Base-by-base conservation (phyloP, 2,113 vertebrate species). In the Melanotaenia duboulayi region DNA sequence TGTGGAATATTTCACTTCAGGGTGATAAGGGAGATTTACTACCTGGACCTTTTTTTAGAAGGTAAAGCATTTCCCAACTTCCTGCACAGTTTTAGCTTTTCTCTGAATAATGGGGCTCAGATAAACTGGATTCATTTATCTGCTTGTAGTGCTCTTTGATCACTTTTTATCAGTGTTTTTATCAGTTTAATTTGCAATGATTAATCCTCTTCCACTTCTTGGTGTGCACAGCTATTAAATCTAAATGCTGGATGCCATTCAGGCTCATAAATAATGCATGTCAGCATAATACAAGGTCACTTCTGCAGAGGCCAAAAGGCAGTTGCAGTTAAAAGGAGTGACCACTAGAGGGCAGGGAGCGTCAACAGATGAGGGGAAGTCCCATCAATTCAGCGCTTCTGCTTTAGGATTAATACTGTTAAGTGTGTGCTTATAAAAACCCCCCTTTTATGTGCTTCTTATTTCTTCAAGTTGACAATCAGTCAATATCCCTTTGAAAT, bases 301-400 rank as follows among this genome's bases (percentile, higher is more conserved):
- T 44, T 58, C 22, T 60, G 58, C 28, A 7, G 16, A 75, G 49
- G 71, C 50, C 79, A 59, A 65, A 28, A 82, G 35, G 11, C 28
- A 39, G 23, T 5, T 52, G 80, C 10, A 75, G 63, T 63, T 25
- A 2, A 3, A 4, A 0, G 1, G 0, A 20, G 1, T n/a, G 20
- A 28, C 86, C 92, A 91, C 86, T 20, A 86, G 91, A 67, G 82
- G 90, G 83, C 87, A 84, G 54, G 1, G 37, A 32, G 39, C 51
- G 23, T 63, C 75, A 58, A 48, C 49, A 74, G 16, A 80, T 61
- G 48, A 0, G 24, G 61, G 4, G 1, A 20, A 28, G 1, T 6
- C 20, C 13, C 35, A 46, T 32, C 17, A 22, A n/a, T 22, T 7
- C 17, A 20, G 12, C 46, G 28, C 7, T 56, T 51, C 44, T 49